Evolutionary conservation across 2,888 invertebrate species (phyloP), one percentile per base, ranked within the genome.

Genomic region (Phaonia tiefii): DNA sequence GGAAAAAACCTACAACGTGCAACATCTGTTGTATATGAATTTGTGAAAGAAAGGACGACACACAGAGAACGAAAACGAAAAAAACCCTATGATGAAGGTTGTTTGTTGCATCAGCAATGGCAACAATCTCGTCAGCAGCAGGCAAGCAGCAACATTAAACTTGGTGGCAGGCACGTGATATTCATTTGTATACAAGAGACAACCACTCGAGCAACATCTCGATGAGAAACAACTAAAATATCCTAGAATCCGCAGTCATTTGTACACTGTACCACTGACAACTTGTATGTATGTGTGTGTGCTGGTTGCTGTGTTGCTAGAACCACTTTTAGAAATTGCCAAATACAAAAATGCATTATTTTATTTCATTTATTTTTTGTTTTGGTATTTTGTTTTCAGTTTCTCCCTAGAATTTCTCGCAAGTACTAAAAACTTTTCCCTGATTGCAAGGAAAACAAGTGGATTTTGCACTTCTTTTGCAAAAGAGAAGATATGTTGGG

Each of bases 1-100:
- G n/a, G 44, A 20, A 42, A 66, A 60, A 80, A 77, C 70, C 54
- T 22, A 22, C 54, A 69, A 72, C 75, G 63, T 73, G 81, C 72
- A 81, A 78, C 81, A 81, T 81, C 81, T 81, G 81, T 75, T 78
- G 72, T 75, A 67, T 71, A 81, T 75, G 71, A 71, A 67, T 77
- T 80, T 60, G 44, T 71, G 44, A 37, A 49, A 51, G 39, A 63
- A 51, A 39, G 26, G 2, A 58, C 42, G 70, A 20, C 15, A 60
- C 26, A n/a, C n/a, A n/a, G n/a, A n/a, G n/a, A n/a, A 11, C 46
- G 1, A 22, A 20, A 20, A 67, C 1, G 26, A 42, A 15, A 17
- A 66, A 31, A 71, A 63, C 49, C 13, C 42, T 22, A 39, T 42
- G 63, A 42, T 63, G 63, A 20, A 39, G 63, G 22, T 42, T 63